phyloP scores from a whole-genome alignment of 2,888 invertebrate species.

The Troides helena region DNA sequence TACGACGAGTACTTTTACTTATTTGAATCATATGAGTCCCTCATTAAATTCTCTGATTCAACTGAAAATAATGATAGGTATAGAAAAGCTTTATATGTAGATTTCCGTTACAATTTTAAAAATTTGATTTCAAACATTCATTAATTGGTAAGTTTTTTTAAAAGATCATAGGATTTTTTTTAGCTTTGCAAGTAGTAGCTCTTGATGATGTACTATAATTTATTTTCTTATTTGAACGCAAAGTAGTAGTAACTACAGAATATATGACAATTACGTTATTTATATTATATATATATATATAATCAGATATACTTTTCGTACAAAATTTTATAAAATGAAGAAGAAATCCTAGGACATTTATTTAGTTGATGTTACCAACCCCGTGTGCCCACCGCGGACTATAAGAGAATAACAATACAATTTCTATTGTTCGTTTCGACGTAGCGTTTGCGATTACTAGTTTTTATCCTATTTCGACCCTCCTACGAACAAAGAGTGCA shows the following conservation, averaged over 20 bases:
- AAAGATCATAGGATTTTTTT: too few relatives aligned
- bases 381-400: slow-evolving; percentile 1
- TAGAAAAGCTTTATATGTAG: too few relatives aligned
- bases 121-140: too few relatives aligned
- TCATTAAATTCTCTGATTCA: background rate
- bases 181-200: background rate
- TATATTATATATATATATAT: too few relatives aligned
- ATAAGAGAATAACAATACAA: slow-evolving; percentile 15
- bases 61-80: background rate
- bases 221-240: background rate
- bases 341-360: slow-evolving; percentile 6
- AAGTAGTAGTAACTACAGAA: too few relatives aligned
- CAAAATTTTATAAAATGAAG: background rate
- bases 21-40: too few relatives aligned
- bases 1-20: background rate
- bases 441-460: slow-evolving; percentile 31
- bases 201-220: background rate
- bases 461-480: slow-evolving; percentile 52
- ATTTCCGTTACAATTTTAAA: too few relatives aligned
- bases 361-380: background rate
- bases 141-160: too few relatives aligned
- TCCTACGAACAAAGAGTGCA: slow-evolving; percentile 54
- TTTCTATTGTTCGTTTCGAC: slow-evolving; percentile 22
- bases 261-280: too few relatives aligned
- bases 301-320: too few relatives aligned